phyloP scores from a whole-genome alignment of 2,888 invertebrate genomes.

The Noctua janthina region DNA sequence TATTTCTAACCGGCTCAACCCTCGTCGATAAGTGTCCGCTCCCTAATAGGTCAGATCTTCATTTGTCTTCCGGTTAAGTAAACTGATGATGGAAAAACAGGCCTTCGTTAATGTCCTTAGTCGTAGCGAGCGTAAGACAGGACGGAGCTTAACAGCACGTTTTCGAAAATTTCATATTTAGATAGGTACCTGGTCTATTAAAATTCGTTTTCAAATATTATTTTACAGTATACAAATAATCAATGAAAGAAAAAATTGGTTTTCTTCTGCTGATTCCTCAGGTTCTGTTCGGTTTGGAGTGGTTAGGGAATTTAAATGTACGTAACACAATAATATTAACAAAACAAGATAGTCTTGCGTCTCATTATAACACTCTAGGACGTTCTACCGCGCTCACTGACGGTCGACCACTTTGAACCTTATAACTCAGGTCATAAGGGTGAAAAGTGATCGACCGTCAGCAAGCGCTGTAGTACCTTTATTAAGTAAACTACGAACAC shows the following conservation, averaged over 20 bases:
- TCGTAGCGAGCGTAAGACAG: conserved; percentile 11
- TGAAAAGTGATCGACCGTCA: too few species aligned
- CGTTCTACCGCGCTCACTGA: not conserved
- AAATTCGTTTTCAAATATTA: conserved; percentile 23
- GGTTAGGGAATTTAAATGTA: conserved; percentile 13
- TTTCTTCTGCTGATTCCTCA: not conserved
- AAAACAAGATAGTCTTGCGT: conserved; percentile 26
- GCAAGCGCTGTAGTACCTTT: not conserved
- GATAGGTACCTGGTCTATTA: conserved; percentile 16
- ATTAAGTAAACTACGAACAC: not conserved
- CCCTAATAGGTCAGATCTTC: not conserved
- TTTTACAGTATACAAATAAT: not conserved
- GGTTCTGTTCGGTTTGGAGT: conserved; percentile 13
- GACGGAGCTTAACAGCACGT: conserved; percentile 12
- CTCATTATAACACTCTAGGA: conserved; percentile 23
- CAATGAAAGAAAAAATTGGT: not conserved
- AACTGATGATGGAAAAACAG: conserved; percentile 8
- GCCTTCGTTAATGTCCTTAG: conserved; percentile 8
- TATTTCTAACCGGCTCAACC: not conserved
- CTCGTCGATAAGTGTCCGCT: not conserved
- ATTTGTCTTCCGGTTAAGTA: not conserved
- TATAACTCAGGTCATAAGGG: too few species aligned
- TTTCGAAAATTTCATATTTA: conserved; percentile 16
- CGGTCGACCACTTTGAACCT: too few species aligned
- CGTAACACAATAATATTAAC: conserved; percentile 37